A percentile compares a stretch with the other conserved stretches of the same genome.
Conservation (phyloP, 1,140 invertebrate species). For the Plodia interpunctella region DNA sequence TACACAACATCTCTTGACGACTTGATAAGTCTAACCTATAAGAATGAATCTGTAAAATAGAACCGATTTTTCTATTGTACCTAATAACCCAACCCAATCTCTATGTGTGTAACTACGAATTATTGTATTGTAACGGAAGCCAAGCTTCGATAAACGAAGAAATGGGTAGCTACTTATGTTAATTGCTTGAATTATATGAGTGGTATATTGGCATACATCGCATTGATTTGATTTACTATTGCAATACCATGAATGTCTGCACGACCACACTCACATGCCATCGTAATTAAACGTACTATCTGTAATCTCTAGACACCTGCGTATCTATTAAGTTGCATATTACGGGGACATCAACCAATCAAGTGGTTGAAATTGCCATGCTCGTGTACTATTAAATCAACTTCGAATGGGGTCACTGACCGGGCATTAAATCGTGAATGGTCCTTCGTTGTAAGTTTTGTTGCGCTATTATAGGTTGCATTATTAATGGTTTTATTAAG, state of each 20-base stretch:
- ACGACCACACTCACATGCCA: not conserved
- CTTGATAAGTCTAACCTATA: too few species aligned
- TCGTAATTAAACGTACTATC: not conserved
- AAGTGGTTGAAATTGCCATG: slow-evolving; percentile 5
- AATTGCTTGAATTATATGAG: not conserved
- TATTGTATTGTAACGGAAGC: too few species aligned
- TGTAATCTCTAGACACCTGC: slow-evolving; percentile 4
- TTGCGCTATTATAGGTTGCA: not conserved
- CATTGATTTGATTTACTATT: not conserved
- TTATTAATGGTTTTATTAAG: slow-evolving; percentile 3
- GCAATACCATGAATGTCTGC: not conserved
- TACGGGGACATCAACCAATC: not conserved
- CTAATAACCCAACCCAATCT: too few species aligned
- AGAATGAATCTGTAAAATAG: too few species aligned
- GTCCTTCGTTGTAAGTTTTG: slow-evolving; percentile 5
- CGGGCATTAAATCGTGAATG: slow-evolving; percentile 1
- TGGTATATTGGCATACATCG: too few species aligned
- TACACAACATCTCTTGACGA: too few species aligned
- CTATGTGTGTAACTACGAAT: too few species aligned
- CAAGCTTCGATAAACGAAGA: too few species aligned
- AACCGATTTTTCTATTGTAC: too few species aligned
- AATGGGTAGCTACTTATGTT: too few species aligned
- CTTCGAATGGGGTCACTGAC: not conserved
- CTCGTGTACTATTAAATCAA: slow-evolving; percentile 5
- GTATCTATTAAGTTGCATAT: not conserved